Evolutionary conservation across 2,113 vertebrate genomes (phyloP).

Genomic region (Bujurquina vittata): DNA sequence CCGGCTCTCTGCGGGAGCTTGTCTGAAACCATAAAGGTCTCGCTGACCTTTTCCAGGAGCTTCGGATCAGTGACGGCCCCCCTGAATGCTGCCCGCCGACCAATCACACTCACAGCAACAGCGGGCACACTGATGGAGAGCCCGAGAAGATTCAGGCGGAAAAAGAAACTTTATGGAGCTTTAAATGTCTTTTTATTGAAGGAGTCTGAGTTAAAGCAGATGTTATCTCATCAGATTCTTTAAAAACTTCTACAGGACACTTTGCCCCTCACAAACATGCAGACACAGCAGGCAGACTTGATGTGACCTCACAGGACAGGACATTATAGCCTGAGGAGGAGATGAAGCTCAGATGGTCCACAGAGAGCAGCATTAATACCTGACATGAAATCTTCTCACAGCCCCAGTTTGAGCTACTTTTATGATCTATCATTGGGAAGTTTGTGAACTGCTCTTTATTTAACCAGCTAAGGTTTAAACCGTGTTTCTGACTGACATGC

Average conservation of each 20-base stretch:
- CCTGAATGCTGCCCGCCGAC: conserved; percentile 34
- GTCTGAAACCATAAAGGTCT: conserved; percentile 38
- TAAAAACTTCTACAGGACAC: background rate
- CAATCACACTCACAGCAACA: conserved; percentile 27
- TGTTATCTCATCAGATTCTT: background rate
- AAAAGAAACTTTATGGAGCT: background rate
- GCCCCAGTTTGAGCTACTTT: too few relatives aligned
- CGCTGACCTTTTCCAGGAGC: conserved; percentile 33
- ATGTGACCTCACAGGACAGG: background rate
- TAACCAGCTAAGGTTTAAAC: background rate
- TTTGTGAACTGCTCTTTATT: background rate
- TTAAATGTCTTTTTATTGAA: background rate
- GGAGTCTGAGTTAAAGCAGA: background rate
- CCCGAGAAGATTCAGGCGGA: background rate
- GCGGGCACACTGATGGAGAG: background rate
- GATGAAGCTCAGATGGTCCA: too few relatives aligned
- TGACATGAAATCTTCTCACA: too few relatives aligned
- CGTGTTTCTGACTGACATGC: too few relatives aligned
- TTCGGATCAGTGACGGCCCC: conserved; percentile 58
- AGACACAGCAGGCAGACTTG: background rate
- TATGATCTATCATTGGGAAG: too few relatives aligned
- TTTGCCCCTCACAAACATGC: background rate
- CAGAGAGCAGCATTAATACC: too few relatives aligned
- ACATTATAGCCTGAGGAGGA: too few relatives aligned
- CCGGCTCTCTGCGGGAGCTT: conserved; percentile 34